Conservation (phyloP, 2,797 vertebrate species). For the Saxicola maurus region DNA sequence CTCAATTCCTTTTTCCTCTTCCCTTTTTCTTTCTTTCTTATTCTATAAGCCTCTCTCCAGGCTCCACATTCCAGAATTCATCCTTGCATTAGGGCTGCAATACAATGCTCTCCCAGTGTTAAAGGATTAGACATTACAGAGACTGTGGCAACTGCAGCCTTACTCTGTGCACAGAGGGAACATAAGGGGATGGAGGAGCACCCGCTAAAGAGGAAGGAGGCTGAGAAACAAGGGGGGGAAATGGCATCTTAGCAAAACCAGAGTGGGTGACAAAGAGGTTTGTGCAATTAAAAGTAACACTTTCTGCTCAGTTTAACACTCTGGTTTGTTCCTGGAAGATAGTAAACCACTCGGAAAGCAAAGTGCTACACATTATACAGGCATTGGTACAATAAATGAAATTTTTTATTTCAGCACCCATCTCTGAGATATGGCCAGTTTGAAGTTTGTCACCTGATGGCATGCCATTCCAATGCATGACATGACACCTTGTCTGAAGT, state of each 20-base stretch:
- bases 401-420: not conserved
- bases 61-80: conserved; percentile 76
- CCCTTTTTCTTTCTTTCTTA: conserved; percentile 72
- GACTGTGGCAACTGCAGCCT: conserved; percentile 71
- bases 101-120: conserved; percentile 78
- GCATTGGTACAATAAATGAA: not conserved
- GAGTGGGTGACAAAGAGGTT: not conserved
- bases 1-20: conserved; percentile 71
- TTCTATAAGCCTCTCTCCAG: conserved; percentile 71
- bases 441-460: not conserved
- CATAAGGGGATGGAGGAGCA: conserved; percentile 49
- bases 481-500: not conserved
- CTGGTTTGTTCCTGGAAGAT: not conserved
- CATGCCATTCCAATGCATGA: not conserved
- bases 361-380: not conserved
- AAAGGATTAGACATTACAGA: conserved; percentile 78
- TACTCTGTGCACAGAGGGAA: conserved; percentile 56
- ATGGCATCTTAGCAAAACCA: conserved; percentile 26
- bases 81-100: conserved; percentile 71
- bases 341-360: not conserved
- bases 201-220: conserved; percentile 4
- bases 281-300: not conserved
- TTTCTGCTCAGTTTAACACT: not conserved
- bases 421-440: not conserved
- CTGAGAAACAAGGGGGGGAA: conserved; percentile 34